Percentiles rank a stretch among this genome's conserved stretches.
Conservation (phyloP, 2,797 vertebrate species). For the Rhinoraja longicauda region DNA sequence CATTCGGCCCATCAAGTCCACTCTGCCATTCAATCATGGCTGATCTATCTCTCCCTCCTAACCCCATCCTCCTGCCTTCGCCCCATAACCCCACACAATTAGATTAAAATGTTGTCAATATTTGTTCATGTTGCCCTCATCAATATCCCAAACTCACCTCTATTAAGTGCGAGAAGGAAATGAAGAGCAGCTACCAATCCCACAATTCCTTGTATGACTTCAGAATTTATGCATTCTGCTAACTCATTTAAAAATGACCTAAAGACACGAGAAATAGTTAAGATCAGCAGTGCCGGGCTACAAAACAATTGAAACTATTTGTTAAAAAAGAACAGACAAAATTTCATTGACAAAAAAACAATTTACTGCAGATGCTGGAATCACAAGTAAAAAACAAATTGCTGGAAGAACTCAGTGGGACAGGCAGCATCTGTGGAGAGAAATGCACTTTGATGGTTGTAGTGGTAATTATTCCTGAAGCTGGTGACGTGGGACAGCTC, state of each 20-base stretch:
- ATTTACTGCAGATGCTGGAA: not conserved
- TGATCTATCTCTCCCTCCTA: too few relatives aligned
- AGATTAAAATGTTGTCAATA: not conserved
- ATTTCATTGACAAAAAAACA: not conserved
- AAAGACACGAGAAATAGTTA: conserved; percentile 39
- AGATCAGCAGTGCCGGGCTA: not conserved
- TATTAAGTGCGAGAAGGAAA: conserved; percentile 64
- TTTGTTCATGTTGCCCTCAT: not conserved
- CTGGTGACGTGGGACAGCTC: too few relatives aligned
- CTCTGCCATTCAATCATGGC: not conserved
- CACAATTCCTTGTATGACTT: conserved; percentile 66
- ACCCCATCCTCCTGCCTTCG: too few relatives aligned
- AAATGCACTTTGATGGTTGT: too few relatives aligned
- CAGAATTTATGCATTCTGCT: conserved; percentile 60
- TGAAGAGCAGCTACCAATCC: conserved; percentile 69
- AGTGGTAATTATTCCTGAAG: too few relatives aligned
- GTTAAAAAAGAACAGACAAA: not conserved
- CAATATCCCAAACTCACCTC: conserved; percentile 58
- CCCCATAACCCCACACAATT: too few relatives aligned
- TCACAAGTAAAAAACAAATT: too few relatives aligned
- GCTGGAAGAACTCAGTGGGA: too few relatives aligned
- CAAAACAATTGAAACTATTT: not conserved
- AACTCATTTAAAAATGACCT: conserved; percentile 78
- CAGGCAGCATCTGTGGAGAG: too few relatives aligned
- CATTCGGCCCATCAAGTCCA: too few relatives aligned